A percentile compares a stretch with the other conserved stretches of the same genome.
Conservation (phyloP, 1,140 invertebrate species). For the Drosophila takahashii region DNA sequence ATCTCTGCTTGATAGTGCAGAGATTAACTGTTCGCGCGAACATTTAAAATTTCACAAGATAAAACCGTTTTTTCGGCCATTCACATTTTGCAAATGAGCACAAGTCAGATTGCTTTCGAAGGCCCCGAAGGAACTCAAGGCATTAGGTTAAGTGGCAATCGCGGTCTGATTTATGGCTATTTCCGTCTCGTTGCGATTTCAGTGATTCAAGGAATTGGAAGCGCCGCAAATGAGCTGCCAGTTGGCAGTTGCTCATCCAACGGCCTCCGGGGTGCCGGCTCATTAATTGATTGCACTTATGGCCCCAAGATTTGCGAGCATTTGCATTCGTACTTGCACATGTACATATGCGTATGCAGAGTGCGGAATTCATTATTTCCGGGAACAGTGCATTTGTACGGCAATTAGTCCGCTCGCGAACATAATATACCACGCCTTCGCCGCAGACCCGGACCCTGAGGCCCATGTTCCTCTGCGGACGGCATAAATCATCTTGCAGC, state of each 20-base stretch:
- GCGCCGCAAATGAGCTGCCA: constrained; percentile 82
- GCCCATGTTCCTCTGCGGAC: constrained; percentile 69
- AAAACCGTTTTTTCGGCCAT: constrained; percentile 4
- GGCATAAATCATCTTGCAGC: constrained; percentile 75
- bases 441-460: constrained; percentile 16
- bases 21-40: constrained; percentile 1
- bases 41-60: neutral
- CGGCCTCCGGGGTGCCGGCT: constrained; percentile 20
- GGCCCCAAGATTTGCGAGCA: constrained; percentile 64
- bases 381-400: constrained; percentile 84
- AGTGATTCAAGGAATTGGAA: constrained; percentile 83
- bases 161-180: constrained; percentile 76
- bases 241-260: constrained; percentile 59
- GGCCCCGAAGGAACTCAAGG: constrained; percentile 15
- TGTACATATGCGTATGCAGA: constrained; percentile 18
- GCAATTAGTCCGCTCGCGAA: constrained; percentile 78
- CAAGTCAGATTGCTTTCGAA: constrained; percentile 2
- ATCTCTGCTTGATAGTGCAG: neutral
- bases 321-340: constrained; percentile 19
- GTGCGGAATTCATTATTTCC: constrained; percentile 82
- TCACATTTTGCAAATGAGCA: constrained; percentile 8
- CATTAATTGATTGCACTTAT: constrained; percentile 81
- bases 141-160: constrained; percentile 80
- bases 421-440: constrained; percentile 53
- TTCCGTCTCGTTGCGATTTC: constrained; percentile 82